These are phyloP conservation scores for Acanthosepion pharaonis DNA, from an alignment of 2,888 invertebrate genomes.

Conservation along the genomic window DNA sequence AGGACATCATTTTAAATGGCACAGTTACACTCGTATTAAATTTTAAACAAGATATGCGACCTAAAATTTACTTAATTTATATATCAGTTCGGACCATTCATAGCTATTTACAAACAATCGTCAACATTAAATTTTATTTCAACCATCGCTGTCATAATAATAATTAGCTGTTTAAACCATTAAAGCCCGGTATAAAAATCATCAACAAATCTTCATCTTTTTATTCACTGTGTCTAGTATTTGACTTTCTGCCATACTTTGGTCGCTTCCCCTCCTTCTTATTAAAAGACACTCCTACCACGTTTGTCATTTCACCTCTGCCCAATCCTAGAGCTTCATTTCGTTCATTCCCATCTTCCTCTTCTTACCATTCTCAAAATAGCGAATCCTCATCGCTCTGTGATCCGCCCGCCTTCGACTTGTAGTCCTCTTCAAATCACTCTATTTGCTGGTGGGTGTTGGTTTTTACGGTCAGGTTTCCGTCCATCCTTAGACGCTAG, in stretches of 20 bases:
- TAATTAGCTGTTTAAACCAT: no score
- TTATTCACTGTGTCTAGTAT: neutral
- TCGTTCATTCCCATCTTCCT: neutral
- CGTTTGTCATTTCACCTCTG: neutral
- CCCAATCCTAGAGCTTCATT: neutral
- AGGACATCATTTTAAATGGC: no score
- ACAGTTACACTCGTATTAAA: no score
- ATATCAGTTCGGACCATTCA: no score
- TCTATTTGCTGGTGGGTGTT: neutral
- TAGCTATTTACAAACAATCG: no score
- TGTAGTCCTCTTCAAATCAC: neutral
- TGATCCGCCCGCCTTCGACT: neutral
- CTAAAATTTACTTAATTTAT: no score
- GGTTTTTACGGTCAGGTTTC: neutral
- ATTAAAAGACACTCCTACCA: neutral
- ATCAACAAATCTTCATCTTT: no score
- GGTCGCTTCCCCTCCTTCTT: neutral
- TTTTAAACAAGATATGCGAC: no score
- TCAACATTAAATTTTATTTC: no score
- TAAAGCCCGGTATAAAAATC: no score
- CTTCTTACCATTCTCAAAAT: conserved; percentile 23
- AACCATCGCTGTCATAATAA: no score
- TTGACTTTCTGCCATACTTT: neutral
- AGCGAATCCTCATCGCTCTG: neutral
- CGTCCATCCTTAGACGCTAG: neutral